These are phyloP conservation scores for Eupelmus urozonus DNA, from an alignment of 2,888 invertebrate species.

Conservation along the genomic window DNA sequence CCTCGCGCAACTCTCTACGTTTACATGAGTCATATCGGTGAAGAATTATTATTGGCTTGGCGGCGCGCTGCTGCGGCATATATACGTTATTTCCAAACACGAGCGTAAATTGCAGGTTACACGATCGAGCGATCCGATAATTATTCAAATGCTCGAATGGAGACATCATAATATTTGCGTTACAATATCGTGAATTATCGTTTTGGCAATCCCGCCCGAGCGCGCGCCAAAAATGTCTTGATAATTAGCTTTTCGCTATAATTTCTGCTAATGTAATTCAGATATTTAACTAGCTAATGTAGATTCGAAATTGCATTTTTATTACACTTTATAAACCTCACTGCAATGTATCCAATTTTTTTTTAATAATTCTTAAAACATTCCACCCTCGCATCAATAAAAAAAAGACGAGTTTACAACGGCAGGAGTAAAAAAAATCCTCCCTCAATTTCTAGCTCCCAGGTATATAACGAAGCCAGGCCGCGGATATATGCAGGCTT, in stretches of 20 bases:
- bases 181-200: constrained; percentile 9
- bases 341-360: too few species aligned
- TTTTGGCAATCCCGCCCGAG: not conserved
- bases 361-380: too few species aligned
- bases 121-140: constrained; percentile 47
- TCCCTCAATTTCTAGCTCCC: not conserved
- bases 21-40: constrained; percentile 46
- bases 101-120: constrained; percentile 51
- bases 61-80: not conserved
- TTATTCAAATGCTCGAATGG: constrained; percentile 54
- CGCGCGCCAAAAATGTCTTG: not conserved
- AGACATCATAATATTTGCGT: constrained; percentile 55
- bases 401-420: too few species aligned
- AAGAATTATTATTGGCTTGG: constrained; percentile 49
- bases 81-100: constrained; percentile 47
- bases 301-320: too few species aligned
- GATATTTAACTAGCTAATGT: too few species aligned
- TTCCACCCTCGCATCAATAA: too few species aligned
- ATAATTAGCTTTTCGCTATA: not conserved
- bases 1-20: not conserved
- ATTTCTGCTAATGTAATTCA: too few species aligned
- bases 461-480: constrained; percentile 11
- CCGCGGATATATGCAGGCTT: too few species aligned
- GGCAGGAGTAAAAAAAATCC: too few species aligned
- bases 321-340: too few species aligned